These are phyloP conservation scores for Sebastes vulpes DNA, from an alignment of 2,797 vertebrate genomes.

Conservation along the genomic window DNA sequence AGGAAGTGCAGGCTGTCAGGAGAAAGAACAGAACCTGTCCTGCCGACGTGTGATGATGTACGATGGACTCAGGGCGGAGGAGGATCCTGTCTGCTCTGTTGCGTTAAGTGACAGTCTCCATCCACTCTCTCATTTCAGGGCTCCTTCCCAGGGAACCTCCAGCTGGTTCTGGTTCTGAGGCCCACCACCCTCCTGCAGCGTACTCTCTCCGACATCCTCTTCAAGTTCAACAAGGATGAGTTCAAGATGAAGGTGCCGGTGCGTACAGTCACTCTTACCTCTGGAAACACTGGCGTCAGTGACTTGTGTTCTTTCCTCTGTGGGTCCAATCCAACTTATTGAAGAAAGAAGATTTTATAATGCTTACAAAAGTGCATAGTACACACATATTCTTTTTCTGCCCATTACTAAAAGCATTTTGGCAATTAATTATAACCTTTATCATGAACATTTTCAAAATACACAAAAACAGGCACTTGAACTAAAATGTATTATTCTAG, in stretches of 20 bases:
- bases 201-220: constrained; percentile 92
- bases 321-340: background rate
- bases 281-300: background rate
- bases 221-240: constrained; percentile 97
- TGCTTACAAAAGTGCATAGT: background rate
- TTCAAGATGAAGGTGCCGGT: constrained; percentile 99
- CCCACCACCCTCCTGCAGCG: constrained; percentile 93
- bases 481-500: background rate
- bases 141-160: constrained; percentile 96
- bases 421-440: background rate
- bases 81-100: background rate
- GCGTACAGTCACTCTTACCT: constrained; percentile 57
- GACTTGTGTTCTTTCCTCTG: background rate
- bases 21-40: constrained; percentile 1
- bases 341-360: background rate
- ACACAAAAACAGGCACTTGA: background rate
- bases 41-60: background rate
- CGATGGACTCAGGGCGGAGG: background rate
- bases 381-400: too few relatives aligned
- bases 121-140: constrained; percentile 81
- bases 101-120: background rate
- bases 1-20: constrained; percentile 11
- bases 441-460: background rate
- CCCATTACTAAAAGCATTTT: background rate
- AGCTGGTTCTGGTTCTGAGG: constrained; percentile 94